Conservation (phyloP, 2,888 invertebrate species). For the Ernsta delagoae region DNA sequence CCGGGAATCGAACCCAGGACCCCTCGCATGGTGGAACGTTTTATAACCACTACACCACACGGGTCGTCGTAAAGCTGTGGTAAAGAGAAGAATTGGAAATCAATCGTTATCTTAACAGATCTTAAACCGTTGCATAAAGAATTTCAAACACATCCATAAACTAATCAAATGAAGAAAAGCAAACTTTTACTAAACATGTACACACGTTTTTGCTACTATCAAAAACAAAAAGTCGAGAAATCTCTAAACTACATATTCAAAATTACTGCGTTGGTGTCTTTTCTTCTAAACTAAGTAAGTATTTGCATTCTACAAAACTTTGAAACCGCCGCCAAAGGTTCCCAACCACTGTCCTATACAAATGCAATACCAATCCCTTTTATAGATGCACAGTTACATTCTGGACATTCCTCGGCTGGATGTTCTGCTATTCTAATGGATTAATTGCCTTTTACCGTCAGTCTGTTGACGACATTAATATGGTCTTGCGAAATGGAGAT, state of each 20-base stretch:
- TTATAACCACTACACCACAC: too few species aligned
- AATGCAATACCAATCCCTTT: conserved; percentile 53
- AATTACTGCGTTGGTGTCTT: background rate
- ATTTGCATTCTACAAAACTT: background rate
- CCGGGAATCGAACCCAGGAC: too few species aligned
- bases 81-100: too few species aligned
- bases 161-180: too few species aligned
- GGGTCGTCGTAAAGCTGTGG: too few species aligned
- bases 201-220: background rate
- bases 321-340: background rate
- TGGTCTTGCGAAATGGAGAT: conserved; percentile 31
- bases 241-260: too few species aligned
- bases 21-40: too few species aligned
- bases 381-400: conserved; percentile 60
- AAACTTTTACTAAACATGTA: background rate
- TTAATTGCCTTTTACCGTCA: conserved; percentile 53
- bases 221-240: too few species aligned
- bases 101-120: background rate
- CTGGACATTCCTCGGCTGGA: conserved; percentile 52
- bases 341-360: conserved; percentile 31
- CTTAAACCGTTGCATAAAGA: background rate
- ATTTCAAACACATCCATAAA: background rate
- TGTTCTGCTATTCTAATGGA: conserved; percentile 43
- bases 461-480: conserved; percentile 38
- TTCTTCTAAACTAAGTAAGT: background rate